Percentiles rank a stretch among this genome's conserved stretches.
phyloP scores from a whole-genome alignment of 2,797 vertebrate species.

The Periophthalmus magnuspinnatus region DNA sequence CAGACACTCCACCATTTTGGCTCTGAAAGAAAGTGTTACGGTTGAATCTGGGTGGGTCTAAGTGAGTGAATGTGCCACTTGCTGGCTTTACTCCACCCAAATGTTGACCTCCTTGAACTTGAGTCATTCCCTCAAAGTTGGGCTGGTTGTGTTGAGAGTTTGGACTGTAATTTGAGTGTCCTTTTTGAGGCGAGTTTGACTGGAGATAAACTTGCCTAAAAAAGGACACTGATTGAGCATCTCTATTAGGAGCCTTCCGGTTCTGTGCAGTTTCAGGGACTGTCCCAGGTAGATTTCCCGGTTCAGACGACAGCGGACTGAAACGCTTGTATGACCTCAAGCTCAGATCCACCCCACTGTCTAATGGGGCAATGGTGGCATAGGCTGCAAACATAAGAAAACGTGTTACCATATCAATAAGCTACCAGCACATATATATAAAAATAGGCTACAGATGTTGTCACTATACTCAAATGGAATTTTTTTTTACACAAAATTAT shows the following conservation, averaged over 20 bases:
- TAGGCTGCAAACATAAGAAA: conserved; percentile 22
- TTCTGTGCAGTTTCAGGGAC: not conserved
- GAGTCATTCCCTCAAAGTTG: not conserved
- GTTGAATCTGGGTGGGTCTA: conserved; percentile 5
- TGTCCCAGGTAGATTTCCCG: not conserved
- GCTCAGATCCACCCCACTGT: not conserved
- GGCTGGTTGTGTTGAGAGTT: conserved; percentile 6
- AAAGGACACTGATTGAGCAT: not conserved
- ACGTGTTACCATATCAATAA: not conserved
- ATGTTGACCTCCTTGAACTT: conserved; percentile 1
- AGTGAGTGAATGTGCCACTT: conserved; percentile 3
- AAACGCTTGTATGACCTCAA: conserved; percentile 14
- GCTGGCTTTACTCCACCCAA: conserved; percentile 8
- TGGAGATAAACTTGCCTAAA: conserved; percentile 25
- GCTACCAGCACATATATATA: no score
- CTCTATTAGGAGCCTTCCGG: not conserved
- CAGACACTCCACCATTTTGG: not conserved
- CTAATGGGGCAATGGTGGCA: conserved; percentile 5
- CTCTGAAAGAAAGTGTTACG: not conserved
- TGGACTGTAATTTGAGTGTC: conserved; percentile 4
- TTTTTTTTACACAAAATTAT: no score
- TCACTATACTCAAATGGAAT: no score
- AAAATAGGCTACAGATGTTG: no score
- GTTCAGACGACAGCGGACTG: conserved; percentile 14
- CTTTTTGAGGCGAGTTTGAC: not conserved